Base-by-base conservation (phyloP, 64 coral and sea anemone genomes). In the Montipora foliosa region DNA sequence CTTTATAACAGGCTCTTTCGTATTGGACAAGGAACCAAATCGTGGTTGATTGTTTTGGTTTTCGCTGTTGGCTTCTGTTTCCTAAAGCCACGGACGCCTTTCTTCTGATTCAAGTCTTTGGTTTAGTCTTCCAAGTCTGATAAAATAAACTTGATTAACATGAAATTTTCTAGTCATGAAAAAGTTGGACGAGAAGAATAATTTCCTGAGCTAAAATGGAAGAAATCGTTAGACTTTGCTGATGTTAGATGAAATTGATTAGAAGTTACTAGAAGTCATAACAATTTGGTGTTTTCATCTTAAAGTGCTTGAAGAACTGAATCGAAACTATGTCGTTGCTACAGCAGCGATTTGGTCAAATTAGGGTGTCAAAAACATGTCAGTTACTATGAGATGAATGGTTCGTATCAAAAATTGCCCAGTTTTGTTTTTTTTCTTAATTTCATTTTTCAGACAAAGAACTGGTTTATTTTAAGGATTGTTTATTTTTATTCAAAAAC, bases 11-110 rank as follows among this genome's bases (percentile, higher is more conserved):
- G 45, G 9, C 37, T 44, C 7, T 7, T 13, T 70, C 17, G 5
- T 45, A 86, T 86, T 86, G 82, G 82, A 20, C 47, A 20, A 5
- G 19, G 12, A 50, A 86, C 11, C 82, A 70, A 86, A 86, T 86
- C 82, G 49, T 51, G 4, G 70, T 49, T 52, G 9, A 51, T 86
- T 49, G 82, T 72, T 86, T 86, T 73, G 2, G 8, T 86, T 86
- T 17, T 44, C 66, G 6, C 82, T 17, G 82, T 67, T 49, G 82
- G 82, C 2, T 14, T 50, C 76, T 78, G 12, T 78, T 55, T 55
- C 9, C 14, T 64, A 15, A 4, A 16, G 14, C 61, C 61, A 14
- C 61, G 61, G 11, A 64, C 49, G 47, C 7, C 19, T 64, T 64
- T 19, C 4, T 21, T 47, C 13, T 17, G 9, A 12, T 86, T 49